phyloP scores from a whole-genome alignment of 2,113 vertebrate species.

The Camelus dromedarius region DNA sequence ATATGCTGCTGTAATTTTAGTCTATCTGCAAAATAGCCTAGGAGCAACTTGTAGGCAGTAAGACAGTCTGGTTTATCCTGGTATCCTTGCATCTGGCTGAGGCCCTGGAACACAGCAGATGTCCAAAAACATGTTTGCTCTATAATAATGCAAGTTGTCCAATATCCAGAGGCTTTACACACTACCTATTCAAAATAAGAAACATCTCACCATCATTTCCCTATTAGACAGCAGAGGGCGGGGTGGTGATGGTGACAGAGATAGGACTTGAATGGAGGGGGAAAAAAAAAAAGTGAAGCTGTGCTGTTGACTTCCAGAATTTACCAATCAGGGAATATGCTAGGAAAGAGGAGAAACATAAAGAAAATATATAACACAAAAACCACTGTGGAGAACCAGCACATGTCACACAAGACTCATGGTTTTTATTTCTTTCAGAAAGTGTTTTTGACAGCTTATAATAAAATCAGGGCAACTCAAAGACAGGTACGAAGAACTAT shows the following conservation, averaged over 20 bases:
- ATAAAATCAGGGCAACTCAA: conserved; percentile 30
- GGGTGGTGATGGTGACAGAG: background rate
- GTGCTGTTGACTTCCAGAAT: background rate
- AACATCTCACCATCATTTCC: background rate
- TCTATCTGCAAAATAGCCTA: background rate
- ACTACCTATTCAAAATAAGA: background rate
- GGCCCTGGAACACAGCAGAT: background rate
- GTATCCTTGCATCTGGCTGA: background rate
- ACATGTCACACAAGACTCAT: background rate
- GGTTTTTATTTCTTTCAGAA: background rate
- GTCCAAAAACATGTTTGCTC: background rate
- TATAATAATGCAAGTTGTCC: background rate
- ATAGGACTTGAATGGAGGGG: rapidly evolving
- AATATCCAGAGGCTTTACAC: background rate
- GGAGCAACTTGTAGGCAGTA: background rate
- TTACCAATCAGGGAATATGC: background rate
- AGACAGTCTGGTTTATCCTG: background rate
- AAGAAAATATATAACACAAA: background rate
- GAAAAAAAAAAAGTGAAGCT: background rate
- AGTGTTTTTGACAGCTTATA: background rate
- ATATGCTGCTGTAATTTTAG: background rate
- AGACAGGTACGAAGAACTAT: background rate
- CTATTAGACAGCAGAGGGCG: background rate
- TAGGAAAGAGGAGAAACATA: background rate
- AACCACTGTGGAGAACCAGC: background rate